Base-by-base conservation (phyloP, 1,140 invertebrate genomes). In the Holotrichia oblita region DNA sequence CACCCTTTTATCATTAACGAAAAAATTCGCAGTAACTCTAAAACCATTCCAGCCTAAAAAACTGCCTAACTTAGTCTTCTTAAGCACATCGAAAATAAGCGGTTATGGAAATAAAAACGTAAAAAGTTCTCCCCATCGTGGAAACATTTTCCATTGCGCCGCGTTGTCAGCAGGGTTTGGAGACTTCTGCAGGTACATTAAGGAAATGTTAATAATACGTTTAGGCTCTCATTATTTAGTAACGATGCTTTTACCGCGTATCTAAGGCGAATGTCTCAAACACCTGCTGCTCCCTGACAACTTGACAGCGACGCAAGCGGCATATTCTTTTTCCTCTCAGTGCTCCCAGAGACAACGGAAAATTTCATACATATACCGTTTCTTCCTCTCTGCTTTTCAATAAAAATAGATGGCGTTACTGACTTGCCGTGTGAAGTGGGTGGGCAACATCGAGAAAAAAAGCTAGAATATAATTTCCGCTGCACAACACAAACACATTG, bases 161-260 rank as follows among this genome's bases (percentile, higher is more conserved):
- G n/a, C 61, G 27, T 69, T 69, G 61, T 69, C 22, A 20, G 61
- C 8, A 34, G 22, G 48, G 27, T 34, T 34, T 34, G 61, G 61
- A 69, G 20, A 69, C 61, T 69, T 69, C 61, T 69, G 61, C 20
- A 20, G 20, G 61, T 81, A 81, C 81, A 81, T 81, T 83, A 83
- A 80, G 81, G 72, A 82, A 81, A 83, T 80, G 82, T 80, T 83
- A 83, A 82, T 81, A 83, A 81, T 76, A 78, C 20, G 61, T 24
- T 69, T 81, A 80, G 79, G 74, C 61, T 77, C 80, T 81, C 83
- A 84, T 84, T 83, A 84, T 84, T 84, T 84, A 84, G 83, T 84
- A 82, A 84, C 82, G 83, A 84, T 82, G 83, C 83, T 84, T 84
- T 84, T 84, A 83, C 83, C 83, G 79, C 81, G 80, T 77, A 78